These are phyloP conservation scores for Trogon melanurus DNA, from an alignment of 2,113 vertebrate species.

Conservation along the genomic window DNA sequence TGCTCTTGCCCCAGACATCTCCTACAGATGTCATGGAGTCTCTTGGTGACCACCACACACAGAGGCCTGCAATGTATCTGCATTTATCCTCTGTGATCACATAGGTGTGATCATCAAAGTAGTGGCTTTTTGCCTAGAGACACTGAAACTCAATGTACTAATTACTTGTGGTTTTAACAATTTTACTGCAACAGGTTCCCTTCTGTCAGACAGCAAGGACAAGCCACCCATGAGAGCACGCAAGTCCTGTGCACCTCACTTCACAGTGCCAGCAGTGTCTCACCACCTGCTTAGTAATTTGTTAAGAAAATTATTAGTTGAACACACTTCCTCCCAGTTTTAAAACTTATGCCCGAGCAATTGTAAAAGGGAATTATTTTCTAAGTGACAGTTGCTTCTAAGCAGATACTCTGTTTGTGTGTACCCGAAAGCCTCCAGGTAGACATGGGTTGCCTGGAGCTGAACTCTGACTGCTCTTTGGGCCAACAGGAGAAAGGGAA, in stretches of 20 bases:
- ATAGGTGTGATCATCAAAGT: not conserved
- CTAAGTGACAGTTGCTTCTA: not conserved
- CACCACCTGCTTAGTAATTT: slow-evolving; percentile 6
- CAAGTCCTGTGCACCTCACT: not conserved
- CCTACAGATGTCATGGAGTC: not conserved
- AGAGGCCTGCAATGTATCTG: not conserved
- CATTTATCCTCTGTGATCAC: not conserved
- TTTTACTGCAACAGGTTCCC: not conserved
- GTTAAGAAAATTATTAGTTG: not conserved
- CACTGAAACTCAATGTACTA: not conserved
- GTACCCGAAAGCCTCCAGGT: not conserved
- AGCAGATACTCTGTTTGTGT: not conserved
- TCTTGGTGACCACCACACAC: not conserved
- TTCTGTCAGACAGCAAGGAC: not conserved
- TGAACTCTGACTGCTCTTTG: not conserved
- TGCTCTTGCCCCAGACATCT: not conserved
- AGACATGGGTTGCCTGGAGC: not conserved
- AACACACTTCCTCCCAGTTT: not conserved
- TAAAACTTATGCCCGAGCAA: not conserved
- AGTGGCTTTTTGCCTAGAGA: not conserved
- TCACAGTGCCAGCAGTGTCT: not conserved
- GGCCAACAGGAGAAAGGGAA: not conserved
- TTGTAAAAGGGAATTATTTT: not conserved
- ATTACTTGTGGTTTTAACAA: not conserved
- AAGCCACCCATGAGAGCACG: not conserved